Evolutionary conservation across 2,888 invertebrate genomes (phyloP).

Genomic region (Machimus atricapillus): DNA sequence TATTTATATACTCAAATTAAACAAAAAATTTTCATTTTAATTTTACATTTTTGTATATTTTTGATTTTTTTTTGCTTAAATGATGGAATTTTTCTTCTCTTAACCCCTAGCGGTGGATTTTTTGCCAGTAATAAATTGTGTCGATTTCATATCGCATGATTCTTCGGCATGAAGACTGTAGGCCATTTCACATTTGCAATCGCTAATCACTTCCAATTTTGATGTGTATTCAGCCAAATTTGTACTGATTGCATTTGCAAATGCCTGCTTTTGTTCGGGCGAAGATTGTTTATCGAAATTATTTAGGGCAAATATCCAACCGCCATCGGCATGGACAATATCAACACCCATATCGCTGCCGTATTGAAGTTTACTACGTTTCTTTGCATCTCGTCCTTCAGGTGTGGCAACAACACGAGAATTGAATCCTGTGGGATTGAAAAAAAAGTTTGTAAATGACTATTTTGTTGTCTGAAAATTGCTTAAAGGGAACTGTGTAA

Average conservation of each 20-base stretch:
- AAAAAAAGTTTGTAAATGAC: too few species aligned
- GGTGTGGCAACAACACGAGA: slow-evolving; percentile 69
- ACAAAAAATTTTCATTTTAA: neutral
- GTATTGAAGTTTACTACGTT: slow-evolving; percentile 66
- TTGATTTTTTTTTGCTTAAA: neutral
- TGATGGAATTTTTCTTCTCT: neutral
- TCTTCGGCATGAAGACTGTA: slow-evolving; percentile 57
- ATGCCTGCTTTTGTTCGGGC: slow-evolving; percentile 54
- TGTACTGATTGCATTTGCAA: slow-evolving; percentile 54
- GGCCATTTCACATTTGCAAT: slow-evolving; percentile 55
- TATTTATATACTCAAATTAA: neutral
- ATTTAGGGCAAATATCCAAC: slow-evolving; percentile 59
- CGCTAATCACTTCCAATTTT: slow-evolving; percentile 58
- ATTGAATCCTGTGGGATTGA: slow-evolving; percentile 65
- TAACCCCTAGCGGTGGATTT: slow-evolving; percentile 43
- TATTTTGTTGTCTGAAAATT: too few species aligned
- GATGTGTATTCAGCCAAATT: slow-evolving; percentile 59
- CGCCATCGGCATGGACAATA: slow-evolving; percentile 65
- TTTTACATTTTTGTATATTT: neutral
- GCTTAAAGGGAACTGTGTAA: too few species aligned
- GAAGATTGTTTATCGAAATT: slow-evolving; percentile 54
- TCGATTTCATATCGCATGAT: slow-evolving; percentile 55
- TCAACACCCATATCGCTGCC: slow-evolving; percentile 71
- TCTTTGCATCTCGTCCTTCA: slow-evolving; percentile 69
- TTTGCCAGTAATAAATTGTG: slow-evolving; percentile 54